These are phyloP conservation scores for Barbus barbus DNA, from an alignment of 2,113 vertebrate genomes.

Conservation along the genomic window DNA sequence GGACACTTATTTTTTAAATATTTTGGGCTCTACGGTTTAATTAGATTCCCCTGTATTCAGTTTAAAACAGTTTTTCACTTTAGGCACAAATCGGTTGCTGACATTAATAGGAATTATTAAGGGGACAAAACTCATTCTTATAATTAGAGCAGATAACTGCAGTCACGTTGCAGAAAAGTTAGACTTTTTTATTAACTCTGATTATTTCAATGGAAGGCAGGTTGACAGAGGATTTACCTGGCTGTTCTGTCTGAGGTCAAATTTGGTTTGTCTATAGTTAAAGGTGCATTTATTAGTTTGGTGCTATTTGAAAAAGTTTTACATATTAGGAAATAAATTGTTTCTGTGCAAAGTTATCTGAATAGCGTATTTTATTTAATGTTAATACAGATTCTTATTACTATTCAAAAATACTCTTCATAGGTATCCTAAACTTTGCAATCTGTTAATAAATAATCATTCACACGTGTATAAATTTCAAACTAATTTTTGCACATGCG, in stretches of 20 bases:
- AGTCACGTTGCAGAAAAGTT: not conserved
- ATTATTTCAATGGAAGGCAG: conserved; percentile 17
- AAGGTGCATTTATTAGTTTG: not conserved
- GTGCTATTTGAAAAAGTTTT: not conserved
- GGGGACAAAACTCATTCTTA: not conserved
- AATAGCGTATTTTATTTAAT: too few relatives aligned
- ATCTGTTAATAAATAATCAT: too few relatives aligned
- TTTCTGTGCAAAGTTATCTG: not conserved
- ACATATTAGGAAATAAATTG: not conserved
- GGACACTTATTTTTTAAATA: conserved; percentile 36
- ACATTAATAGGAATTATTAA: conserved; percentile 47
- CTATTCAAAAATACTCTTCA: too few relatives aligned
- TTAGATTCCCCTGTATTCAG: conserved; percentile 50
- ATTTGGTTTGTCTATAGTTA: not conserved
- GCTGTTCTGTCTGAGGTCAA: not conserved
- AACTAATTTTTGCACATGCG: too few relatives aligned
- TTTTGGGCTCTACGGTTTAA: conserved; percentile 49
- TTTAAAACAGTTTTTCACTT: conserved; percentile 44
- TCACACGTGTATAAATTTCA: too few relatives aligned
- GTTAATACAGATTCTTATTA: too few relatives aligned
- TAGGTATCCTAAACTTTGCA: too few relatives aligned
- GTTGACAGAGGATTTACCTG: not conserved
- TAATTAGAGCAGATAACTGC: conserved; percentile 30
- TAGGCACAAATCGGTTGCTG: conserved; percentile 38
- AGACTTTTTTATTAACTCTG: not conserved